A percentile compares a stretch with the other conserved stretches of the same genome.
These are phyloP conservation scores for Cryptoblepharus egeriae DNA, from an alignment of 2,797 vertebrate genomes.

Conservation along the genomic window DNA sequence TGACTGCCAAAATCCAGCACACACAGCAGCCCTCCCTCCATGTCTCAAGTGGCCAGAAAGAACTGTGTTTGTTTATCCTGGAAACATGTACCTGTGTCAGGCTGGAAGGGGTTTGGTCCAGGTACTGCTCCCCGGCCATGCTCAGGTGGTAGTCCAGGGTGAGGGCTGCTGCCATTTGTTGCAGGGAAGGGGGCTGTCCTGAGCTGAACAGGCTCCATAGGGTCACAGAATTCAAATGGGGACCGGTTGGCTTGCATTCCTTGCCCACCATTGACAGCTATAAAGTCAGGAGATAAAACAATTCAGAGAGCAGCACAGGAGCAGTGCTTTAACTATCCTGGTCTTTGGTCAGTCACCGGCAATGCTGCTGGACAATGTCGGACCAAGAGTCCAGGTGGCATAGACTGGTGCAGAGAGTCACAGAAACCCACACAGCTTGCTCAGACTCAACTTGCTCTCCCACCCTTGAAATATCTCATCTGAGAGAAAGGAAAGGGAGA, in stretches of 20 bases:
- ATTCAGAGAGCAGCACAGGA: not conserved
- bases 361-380: not conserved
- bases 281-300: not conserved
- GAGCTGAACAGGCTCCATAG: conserved; percentile 78
- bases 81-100: conserved; percentile 76
- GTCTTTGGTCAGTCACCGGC: fast-evolving
- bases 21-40: too few relatives aligned
- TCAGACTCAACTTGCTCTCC: too few relatives aligned
- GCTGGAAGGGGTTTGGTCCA: conserved; percentile 75
- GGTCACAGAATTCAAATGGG: conserved; percentile 84
- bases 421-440: not conserved
- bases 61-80: not conserved
- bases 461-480: not conserved
- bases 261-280: conserved; percentile 76
- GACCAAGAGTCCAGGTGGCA: too few relatives aligned
- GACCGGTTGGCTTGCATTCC: conserved; percentile 78
- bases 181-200: conserved; percentile 77
- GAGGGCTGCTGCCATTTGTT: conserved; percentile 81
- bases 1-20: not conserved
- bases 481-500: not conserved
- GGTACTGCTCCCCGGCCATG: conserved; percentile 65
- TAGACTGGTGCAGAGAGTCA: not conserved
- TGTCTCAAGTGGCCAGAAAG: too few relatives aligned
- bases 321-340: fast-evolving
- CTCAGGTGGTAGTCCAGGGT: conserved; percentile 69